phyloP scores from a whole-genome alignment of 2,113 vertebrate genomes.

The Odobenus rosmarus region DNA sequence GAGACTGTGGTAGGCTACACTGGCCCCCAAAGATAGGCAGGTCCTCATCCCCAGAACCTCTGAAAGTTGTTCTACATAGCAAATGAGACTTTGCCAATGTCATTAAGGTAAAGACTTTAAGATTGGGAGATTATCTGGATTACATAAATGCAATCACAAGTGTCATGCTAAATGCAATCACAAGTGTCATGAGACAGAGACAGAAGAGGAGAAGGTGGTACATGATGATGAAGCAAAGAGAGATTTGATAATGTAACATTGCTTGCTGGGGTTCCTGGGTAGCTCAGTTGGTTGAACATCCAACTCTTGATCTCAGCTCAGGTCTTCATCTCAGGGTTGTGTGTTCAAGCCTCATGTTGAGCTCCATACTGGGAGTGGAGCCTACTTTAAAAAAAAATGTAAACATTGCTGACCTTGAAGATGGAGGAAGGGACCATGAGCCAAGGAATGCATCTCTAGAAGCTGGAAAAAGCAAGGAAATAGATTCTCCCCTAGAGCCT shows the following conservation, averaged over 20 bases:
- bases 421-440: background rate
- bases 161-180: background rate
- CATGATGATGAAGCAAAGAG: background rate
- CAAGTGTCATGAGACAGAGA: background rate
- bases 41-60: background rate
- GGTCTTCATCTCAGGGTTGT: background rate
- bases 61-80: background rate
- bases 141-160: background rate
- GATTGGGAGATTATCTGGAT: background rate
- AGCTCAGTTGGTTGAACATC: background rate
- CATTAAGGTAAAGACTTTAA: background rate
- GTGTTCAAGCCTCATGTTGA: no score
- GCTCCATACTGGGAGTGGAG: no score
- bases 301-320: background rate
- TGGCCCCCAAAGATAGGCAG: background rate
- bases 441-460: background rate
- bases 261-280: background rate
- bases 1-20: background rate
- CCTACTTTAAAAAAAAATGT: no score
- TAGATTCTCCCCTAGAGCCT: background rate
- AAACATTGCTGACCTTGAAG: background rate
- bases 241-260: background rate
- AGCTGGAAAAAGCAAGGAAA: background rate
- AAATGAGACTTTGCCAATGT: background rate
- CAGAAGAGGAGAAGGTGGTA: background rate